Percentiles rank a stretch among this genome's conserved stretches.
These are phyloP conservation scores for Micromys minutus DNA, from an alignment of 2,113 vertebrate genomes.

Conservation along the genomic window DNA sequence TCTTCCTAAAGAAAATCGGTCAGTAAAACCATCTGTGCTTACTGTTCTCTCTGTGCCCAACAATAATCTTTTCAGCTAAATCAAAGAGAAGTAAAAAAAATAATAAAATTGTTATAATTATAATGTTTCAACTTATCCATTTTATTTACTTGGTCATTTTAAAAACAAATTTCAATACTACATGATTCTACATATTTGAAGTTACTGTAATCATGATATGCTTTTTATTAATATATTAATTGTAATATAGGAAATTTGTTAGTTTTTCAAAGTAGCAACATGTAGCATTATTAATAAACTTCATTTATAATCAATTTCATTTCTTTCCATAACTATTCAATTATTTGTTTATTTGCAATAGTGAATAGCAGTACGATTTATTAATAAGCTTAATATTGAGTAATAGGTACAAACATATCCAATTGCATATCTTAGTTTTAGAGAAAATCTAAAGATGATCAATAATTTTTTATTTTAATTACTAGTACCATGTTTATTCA, in stretches of 20 bases:
- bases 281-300: neutral
- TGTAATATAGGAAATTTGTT: neutral
- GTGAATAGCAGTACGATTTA: neutral
- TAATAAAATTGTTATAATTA: neutral
- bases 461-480: neutral
- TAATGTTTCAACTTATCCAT: neutral
- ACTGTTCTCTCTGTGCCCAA: neutral
- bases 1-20: neutral
- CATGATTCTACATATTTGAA: neutral
- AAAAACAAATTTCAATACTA: neutral
- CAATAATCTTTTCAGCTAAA: neutral
- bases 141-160: neutral
- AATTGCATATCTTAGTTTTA: neutral
- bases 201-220: neutral
- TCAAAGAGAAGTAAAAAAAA: neutral
- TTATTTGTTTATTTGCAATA: neutral
- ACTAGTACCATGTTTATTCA: neutral
- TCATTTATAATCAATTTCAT: neutral
- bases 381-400: neutral
- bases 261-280: conserved; percentile 9
- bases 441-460: neutral
- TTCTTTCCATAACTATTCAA: conserved; percentile 14
- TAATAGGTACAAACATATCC: neutral
- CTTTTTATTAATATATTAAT: conserved; percentile 15
- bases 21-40: neutral